Conservation (phyloP, 2,888 invertebrate genomes). For the Danaus chrysippus region DNA sequence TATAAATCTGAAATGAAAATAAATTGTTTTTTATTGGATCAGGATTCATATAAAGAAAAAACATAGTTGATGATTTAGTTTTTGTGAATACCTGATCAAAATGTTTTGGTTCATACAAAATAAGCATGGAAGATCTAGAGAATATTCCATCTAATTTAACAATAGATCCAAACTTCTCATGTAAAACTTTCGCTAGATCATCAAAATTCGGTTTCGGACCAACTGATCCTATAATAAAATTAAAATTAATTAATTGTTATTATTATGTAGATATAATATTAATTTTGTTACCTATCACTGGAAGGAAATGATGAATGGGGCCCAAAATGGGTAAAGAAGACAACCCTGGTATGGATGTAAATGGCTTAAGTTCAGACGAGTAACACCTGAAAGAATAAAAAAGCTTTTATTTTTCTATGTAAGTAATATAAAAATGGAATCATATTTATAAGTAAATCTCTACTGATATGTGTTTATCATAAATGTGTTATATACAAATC, state of each 20-base stretch:
- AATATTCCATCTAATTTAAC: conserved; percentile 59
- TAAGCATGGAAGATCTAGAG: conserved; percentile 50
- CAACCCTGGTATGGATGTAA: conserved; percentile 57
- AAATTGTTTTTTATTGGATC: not conserved
- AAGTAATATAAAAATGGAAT: no score
- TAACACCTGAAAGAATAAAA: conserved; percentile 20
- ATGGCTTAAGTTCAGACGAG: conserved; percentile 44
- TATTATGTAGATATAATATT: not conserved
- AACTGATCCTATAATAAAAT: conserved; percentile 47
- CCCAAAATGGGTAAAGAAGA: conserved; percentile 60
- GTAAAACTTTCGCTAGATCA: conserved; percentile 42
- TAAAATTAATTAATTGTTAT: not conserved
- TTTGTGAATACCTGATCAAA: conserved; percentile 46
- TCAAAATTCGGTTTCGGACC: conserved; percentile 49
- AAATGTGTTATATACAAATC: no score
- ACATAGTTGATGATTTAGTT: not conserved
- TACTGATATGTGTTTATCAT: no score
- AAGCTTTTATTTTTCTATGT: not conserved
- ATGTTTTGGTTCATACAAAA: conserved; percentile 59
- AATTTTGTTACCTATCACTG: conserved; percentile 49
- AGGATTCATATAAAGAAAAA: not conserved
- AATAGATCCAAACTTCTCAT: conserved; percentile 53
- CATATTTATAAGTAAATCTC: no score
- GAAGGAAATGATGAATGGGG: conserved; percentile 56
- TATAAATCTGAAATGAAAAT: conserved; percentile 49